Percentiles rank a stretch among this genome's conserved stretches.
phyloP scores from a whole-genome alignment of 1,140 invertebrate species.

The Dendroctonus valens region DNA sequence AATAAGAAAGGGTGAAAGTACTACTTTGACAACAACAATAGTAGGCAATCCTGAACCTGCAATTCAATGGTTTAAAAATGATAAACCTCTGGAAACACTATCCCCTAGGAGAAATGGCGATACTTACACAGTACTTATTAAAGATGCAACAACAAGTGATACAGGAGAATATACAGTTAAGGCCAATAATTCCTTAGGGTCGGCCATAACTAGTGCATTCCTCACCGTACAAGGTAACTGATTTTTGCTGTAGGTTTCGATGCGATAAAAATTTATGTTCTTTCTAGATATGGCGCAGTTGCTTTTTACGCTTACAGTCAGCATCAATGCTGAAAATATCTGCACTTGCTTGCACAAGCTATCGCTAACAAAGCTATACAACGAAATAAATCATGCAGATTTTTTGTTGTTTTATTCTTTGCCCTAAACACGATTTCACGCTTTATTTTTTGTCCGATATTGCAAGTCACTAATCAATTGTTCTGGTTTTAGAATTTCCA shows the following conservation, averaged over 20 bases:
- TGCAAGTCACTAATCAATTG: background rate
- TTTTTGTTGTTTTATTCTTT: no score
- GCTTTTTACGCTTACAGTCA: background rate
- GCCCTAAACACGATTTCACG: no score
- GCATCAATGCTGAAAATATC: background rate
- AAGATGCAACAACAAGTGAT: conserved; percentile 66
- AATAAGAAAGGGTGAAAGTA: conserved; percentile 75
- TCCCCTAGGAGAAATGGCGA: conserved; percentile 65
- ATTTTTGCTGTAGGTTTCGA: conserved; percentile 2
- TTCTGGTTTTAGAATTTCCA: conserved; percentile 56
- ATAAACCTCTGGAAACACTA: conserved; percentile 62
- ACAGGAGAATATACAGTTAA: conserved; percentile 77
- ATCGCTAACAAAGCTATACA: conserved; percentile 6
- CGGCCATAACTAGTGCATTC: conserved; percentile 69
- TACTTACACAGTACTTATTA: conserved; percentile 65
- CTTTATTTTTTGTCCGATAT: background rate
- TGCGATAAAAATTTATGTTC: conserved; percentile 2
- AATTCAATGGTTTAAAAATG: conserved; percentile 77
- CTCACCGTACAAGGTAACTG: conserved; percentile 77
- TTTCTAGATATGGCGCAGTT: conserved; percentile 7
- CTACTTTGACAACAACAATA: conserved; percentile 73
- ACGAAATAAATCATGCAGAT: no score
- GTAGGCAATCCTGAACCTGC: conserved; percentile 77
- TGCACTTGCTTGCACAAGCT: background rate
- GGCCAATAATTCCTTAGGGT: conserved; percentile 76